phyloP scores from a whole-genome alignment of 2,888 invertebrate genomes.

The Plutella xylostella region DNA sequence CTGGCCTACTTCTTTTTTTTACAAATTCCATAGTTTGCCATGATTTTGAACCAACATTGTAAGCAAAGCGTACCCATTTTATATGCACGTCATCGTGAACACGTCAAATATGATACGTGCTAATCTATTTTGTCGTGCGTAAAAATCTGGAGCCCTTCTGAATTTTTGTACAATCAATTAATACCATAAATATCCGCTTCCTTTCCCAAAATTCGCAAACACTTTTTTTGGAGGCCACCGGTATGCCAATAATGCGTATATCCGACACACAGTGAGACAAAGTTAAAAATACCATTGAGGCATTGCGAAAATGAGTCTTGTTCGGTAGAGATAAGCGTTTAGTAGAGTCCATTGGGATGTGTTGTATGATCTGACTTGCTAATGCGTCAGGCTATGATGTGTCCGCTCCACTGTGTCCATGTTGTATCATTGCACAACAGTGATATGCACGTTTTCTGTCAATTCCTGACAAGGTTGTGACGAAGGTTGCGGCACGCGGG shows the following conservation, averaged over 20 bases:
- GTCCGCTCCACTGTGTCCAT: slow-evolving; percentile 28
- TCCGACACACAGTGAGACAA: slow-evolving; percentile 7
- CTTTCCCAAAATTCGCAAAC: slow-evolving; percentile 7
- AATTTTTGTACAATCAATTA: no score
- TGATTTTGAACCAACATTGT: no score
- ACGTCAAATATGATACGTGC: no score
- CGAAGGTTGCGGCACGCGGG: background rate
- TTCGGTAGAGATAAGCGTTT: background rate
- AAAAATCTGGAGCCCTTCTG: no score
- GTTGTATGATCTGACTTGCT: background rate
- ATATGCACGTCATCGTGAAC: no score
- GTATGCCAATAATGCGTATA: slow-evolving; percentile 13
- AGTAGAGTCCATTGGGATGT: background rate
- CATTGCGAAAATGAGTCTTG: background rate
- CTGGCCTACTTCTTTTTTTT: no score
- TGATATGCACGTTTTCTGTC: slow-evolving; percentile 58
- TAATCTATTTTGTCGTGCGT: no score
- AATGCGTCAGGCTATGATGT: slow-evolving; percentile 22
- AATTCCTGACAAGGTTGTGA: slow-evolving; percentile 62
- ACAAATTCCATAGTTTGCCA: no score
- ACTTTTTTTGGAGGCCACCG: slow-evolving; percentile 4
- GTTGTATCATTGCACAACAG: slow-evolving; percentile 42
- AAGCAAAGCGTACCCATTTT: no score
- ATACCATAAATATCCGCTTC: slow-evolving; percentile 1
- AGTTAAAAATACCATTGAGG: background rate